A percentile compares a stretch with the other conserved stretches of the same genome.
These are phyloP conservation scores for Agonopterix alstromeriana DNA, from an alignment of 2,888 invertebrate genomes.

Conservation along the genomic window DNA sequence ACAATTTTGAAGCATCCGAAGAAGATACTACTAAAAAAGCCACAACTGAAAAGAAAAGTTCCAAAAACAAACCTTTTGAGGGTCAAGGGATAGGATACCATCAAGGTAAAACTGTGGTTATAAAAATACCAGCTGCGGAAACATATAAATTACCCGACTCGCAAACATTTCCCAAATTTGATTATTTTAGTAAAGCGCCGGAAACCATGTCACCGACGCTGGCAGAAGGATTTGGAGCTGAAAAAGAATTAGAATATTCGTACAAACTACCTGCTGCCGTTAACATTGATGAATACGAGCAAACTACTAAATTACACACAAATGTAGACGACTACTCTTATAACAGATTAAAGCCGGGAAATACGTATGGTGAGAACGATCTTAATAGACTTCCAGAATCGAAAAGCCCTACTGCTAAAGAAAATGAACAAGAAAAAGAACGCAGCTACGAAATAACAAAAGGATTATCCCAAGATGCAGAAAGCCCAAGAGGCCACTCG, in stretches of 20 bases:
- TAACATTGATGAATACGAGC: slow-evolving; percentile 12
- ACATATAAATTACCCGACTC: slow-evolving; percentile 42
- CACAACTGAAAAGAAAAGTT: slow-evolving; percentile 34
- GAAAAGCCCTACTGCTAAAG: neutral
- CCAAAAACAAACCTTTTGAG: slow-evolving; percentile 59
- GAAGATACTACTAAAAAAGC: slow-evolving; percentile 19
- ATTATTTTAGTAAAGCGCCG: slow-evolving; percentile 66
- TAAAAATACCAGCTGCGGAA: slow-evolving; percentile 56
- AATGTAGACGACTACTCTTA: neutral
- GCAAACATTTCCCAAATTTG: slow-evolving; percentile 51
- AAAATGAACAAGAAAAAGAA: neutral
- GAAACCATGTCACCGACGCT: slow-evolving; percentile 49
- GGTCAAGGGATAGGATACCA: slow-evolving; percentile 69
- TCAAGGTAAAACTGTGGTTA: slow-evolving; percentile 68
- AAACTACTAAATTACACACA: slow-evolving; percentile 3
- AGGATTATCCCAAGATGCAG: neutral
- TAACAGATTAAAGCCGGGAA: neutral
- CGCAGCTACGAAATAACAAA: neutral
- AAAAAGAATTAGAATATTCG: slow-evolving; percentile 37
- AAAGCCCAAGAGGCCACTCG: neutral
- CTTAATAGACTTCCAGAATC: neutral
- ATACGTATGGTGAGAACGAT: neutral
- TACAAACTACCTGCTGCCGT: slow-evolving; percentile 19
- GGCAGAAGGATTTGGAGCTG: slow-evolving; percentile 40
- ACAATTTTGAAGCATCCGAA: slow-evolving; percentile 27